phyloP scores from a whole-genome alignment of 2,797 vertebrate species.

The Fratercula arctica region DNA sequence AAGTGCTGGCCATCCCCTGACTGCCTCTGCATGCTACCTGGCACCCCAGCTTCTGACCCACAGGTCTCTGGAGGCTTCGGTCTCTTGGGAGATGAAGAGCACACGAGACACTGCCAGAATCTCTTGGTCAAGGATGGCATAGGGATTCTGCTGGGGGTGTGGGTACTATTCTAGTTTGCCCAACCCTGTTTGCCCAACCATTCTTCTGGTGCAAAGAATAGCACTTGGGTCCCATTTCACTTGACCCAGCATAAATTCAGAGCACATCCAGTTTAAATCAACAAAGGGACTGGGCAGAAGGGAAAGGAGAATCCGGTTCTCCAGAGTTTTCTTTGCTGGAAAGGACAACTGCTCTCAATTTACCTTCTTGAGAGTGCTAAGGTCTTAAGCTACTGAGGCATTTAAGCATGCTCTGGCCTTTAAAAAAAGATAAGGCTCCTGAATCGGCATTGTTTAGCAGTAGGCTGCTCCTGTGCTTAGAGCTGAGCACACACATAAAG shows the following conservation, averaged over 20 bases:
- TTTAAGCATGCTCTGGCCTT: slow-evolving; percentile 32
- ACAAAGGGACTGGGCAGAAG: neutral
- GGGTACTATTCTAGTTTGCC: neutral
- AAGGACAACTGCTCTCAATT: neutral
- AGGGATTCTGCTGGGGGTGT: neutral
- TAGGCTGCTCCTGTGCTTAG: neutral
- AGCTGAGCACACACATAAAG: neutral
- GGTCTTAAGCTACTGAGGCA: neutral
- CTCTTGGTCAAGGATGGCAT: neutral
- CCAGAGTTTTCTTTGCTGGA: neutral
- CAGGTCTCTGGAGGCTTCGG: neutral
- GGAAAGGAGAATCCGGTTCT: neutral
- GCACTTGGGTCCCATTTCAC: neutral
- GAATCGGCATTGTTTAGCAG: neutral
- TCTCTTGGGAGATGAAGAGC: neutral
- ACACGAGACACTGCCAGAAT: fast-evolving
- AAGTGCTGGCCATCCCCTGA: neutral
- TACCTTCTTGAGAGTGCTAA: neutral
- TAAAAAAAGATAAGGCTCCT: slow-evolving; percentile 4
- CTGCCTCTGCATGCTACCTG: neutral
- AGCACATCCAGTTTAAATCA: neutral
- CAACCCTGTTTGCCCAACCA: neutral
- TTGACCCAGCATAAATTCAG: neutral
- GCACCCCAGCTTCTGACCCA: neutral
- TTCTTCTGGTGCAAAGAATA: neutral